These are phyloP conservation scores for Hyperoplus lanceolatus DNA, from an alignment of 2,797 vertebrate genomes.

Conservation along the genomic window DNA sequence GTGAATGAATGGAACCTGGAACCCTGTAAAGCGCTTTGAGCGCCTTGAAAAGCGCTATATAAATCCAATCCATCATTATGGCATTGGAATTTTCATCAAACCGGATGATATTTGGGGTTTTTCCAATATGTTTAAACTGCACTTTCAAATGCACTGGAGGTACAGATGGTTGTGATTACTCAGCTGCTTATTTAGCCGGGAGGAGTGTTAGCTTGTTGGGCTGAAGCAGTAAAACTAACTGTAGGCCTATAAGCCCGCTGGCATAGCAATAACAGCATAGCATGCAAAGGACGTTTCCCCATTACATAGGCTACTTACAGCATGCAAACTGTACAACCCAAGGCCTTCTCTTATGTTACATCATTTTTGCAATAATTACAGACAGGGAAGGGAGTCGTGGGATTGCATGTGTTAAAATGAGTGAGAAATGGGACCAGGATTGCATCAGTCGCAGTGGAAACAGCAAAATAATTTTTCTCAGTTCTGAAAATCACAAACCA, in stretches of 20 bases:
- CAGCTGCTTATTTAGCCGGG: slow-evolving; percentile 39
- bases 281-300: neutral
- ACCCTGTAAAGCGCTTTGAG: too few species aligned
- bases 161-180: slow-evolving; percentile 31
- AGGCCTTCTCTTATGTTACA: slow-evolving; percentile 27
- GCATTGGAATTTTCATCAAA: slow-evolving; percentile 23
- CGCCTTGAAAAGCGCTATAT: too few species aligned
- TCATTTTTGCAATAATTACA: slow-evolving; percentile 53
- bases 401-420: slow-evolving; percentile 37
- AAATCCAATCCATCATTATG: neutral
- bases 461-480: slow-evolving; percentile 55
- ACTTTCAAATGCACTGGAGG: slow-evolving; percentile 25
- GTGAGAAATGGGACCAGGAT: slow-evolving; percentile 48
- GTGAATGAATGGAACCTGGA: too few species aligned
- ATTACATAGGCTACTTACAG: neutral
- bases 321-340: too few species aligned
- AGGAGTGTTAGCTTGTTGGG: slow-evolving; percentile 11
- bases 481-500: slow-evolving; percentile 40
- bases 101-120: slow-evolving; percentile 22
- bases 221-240: slow-evolving; percentile 22
- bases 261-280: neutral
- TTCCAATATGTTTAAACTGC: slow-evolving; percentile 25
- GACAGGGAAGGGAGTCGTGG: slow-evolving; percentile 30
- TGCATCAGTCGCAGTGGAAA: slow-evolving; percentile 67
- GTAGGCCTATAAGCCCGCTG: slow-evolving; percentile 7